Conservation (phyloP, 2,888 invertebrate species). For the Dynastes tityus region DNA sequence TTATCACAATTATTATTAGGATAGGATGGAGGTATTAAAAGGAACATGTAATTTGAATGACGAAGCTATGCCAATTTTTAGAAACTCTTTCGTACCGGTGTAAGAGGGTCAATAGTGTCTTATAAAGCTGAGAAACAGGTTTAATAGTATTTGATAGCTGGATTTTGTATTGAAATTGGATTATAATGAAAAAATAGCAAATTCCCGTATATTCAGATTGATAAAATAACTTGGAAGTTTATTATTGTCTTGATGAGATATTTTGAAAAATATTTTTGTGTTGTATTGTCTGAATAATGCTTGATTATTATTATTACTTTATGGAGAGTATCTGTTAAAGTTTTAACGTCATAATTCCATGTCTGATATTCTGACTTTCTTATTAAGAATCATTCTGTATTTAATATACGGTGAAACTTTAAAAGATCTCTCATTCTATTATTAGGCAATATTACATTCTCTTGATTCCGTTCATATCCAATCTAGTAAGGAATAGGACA, state of each 20-base stretch:
- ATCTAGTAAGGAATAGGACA: not conserved
- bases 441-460: not conserved
- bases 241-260: no score
- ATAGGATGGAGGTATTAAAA: slow-evolving; percentile 55
- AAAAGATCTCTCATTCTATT: not conserved
- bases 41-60: slow-evolving; percentile 52
- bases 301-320: not conserved
- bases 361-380: no score
- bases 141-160: not conserved
- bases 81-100: slow-evolving; percentile 10
- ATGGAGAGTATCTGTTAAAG: not conserved
- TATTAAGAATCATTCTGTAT: not conserved
- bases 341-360: not conserved
- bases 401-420: not conserved
- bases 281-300: not conserved
- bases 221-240: no score
- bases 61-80: slow-evolving; percentile 31
- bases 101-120: not conserved
- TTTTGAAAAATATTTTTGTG: no score
- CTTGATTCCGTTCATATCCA: not conserved
- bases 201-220: not conserved
- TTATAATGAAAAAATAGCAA: not conserved
- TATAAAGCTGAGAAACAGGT: not conserved
- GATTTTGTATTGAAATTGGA: not conserved
- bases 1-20: slow-evolving; percentile 55